Evolutionary conservation across 2,888 invertebrate species (phyloP).

Genomic region (Anagyrus pseudococci): DNA sequence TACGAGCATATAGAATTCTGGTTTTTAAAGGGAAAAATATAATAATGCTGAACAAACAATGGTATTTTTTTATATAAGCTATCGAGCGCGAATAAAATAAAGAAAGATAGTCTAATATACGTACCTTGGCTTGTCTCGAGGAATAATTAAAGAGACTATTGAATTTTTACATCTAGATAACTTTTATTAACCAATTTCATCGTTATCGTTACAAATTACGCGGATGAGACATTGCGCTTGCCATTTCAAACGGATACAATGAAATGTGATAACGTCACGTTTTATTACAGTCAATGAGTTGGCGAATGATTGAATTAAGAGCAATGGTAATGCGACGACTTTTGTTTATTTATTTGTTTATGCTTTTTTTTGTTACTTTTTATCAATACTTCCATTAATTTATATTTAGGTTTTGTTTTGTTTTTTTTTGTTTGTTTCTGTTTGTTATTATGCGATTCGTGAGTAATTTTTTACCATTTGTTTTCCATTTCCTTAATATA

Average conservation of each 20-base stretch:
- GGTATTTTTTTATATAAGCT: too few species aligned
- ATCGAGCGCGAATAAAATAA: too few species aligned
- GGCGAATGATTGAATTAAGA: conserved; percentile 54
- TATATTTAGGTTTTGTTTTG: conserved; percentile 23
- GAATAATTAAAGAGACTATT: conserved; percentile 15
- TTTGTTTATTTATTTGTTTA: too few species aligned
- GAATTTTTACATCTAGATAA: conserved; percentile 60
- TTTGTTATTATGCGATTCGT: conserved; percentile 14
- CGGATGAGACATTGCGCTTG: conserved; percentile 53
- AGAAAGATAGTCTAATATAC: too few species aligned
- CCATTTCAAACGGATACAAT: conserved; percentile 59
- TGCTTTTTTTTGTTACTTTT: conserved; percentile 28
- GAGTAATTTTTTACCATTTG: conserved; percentile 12
- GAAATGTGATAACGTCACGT: conserved; percentile 54
- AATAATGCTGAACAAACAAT: too few species aligned
- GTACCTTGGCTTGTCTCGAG: too few species aligned
- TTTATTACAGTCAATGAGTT: conserved; percentile 54
- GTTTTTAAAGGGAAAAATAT: too few species aligned
- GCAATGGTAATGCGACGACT: conserved; percentile 38
- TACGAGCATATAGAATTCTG: too few species aligned
- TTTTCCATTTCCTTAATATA: conserved; percentile 10
- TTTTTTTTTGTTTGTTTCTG: conserved; percentile 6
- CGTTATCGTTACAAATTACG: conserved; percentile 60
- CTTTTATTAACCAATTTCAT: conserved; percentile 62
- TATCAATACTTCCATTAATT: conserved; percentile 18